These are phyloP conservation scores for Tragulus kanchil DNA, from an alignment of 2,113 vertebrate genomes.

Conservation along the genomic window DNA sequence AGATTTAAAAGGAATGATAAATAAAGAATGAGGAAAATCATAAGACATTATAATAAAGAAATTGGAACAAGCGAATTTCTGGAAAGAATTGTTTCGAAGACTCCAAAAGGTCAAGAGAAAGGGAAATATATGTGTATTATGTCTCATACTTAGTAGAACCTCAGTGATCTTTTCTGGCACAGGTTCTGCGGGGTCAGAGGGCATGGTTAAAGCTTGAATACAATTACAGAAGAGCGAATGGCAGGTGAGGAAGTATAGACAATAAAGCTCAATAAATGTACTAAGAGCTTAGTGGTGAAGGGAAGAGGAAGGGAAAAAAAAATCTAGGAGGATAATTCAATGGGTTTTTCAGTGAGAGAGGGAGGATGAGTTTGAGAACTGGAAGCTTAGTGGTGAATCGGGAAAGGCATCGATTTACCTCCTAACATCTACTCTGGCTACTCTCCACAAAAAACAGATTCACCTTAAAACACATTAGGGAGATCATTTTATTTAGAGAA, in stretches of 20 bases:
- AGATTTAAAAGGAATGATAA: conserved; percentile 10
- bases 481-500: not conserved
- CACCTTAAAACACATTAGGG: not conserved
- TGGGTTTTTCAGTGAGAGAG: not conserved
- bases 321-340: not conserved
- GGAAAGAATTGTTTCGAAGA: not conserved
- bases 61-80: not conserved
- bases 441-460: not conserved
- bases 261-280: not conserved
- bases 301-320: not conserved
- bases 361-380: not conserved
- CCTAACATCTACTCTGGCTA: too few species aligned
- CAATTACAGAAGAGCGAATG: conserved; percentile 16
- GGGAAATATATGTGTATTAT: not conserved
- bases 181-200: not conserved
- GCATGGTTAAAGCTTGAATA: not conserved
- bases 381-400: not conserved
- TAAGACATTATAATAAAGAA: not conserved
- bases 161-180: not conserved
- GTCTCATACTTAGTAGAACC: not conserved
- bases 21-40: not conserved
- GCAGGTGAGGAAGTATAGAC: not conserved
- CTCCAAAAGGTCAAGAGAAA: not conserved
- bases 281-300: not conserved
- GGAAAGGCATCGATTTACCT: not conserved